phyloP scores from a whole-genome alignment of 2,113 vertebrate genomes.

The Cyanoderma ruficeps region DNA sequence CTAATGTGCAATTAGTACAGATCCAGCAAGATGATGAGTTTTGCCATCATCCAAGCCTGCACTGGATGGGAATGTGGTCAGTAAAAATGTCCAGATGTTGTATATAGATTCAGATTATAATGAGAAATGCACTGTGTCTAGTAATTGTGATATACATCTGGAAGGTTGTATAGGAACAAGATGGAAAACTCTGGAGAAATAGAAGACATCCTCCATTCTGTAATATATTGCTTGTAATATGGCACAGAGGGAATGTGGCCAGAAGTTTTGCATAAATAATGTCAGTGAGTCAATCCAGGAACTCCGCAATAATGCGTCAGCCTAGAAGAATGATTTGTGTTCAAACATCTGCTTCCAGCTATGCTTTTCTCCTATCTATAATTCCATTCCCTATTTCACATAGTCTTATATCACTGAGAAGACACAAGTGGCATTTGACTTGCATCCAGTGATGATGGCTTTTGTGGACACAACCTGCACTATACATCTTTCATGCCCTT shows the following conservation, averaged over 20 bases:
- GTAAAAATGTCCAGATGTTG: conserved; percentile 7
- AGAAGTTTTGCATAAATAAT: conserved; percentile 54
- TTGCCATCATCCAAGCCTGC: neutral
- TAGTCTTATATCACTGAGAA: conserved; percentile 22
- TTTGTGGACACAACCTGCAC: neutral
- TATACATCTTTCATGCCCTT: conserved; percentile 8
- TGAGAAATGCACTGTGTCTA: neutral
- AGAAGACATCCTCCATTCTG: neutral
- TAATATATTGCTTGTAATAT: conserved; percentile 24
- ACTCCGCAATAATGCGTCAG: neutral
- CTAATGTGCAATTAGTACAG: neutral
- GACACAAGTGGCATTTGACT: conserved; percentile 56
- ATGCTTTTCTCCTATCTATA: neutral
- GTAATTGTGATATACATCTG: neutral
- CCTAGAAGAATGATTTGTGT: conserved; percentile 46
- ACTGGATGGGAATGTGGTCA: neutral
- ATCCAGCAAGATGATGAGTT: neutral
- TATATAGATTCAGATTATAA: neutral
- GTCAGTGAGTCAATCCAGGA: conserved; percentile 20
- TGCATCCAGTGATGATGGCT: neutral
- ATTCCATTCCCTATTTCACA: conserved; percentile 7
- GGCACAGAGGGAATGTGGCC: conserved; percentile 22
- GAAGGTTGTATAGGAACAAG: neutral
- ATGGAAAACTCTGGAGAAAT: conserved; percentile 4
- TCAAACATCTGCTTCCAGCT: conserved; percentile 26